These are phyloP conservation scores for Holotrichia oblita DNA, from an alignment of 1,140 invertebrate genomes.

Conservation along the genomic window DNA sequence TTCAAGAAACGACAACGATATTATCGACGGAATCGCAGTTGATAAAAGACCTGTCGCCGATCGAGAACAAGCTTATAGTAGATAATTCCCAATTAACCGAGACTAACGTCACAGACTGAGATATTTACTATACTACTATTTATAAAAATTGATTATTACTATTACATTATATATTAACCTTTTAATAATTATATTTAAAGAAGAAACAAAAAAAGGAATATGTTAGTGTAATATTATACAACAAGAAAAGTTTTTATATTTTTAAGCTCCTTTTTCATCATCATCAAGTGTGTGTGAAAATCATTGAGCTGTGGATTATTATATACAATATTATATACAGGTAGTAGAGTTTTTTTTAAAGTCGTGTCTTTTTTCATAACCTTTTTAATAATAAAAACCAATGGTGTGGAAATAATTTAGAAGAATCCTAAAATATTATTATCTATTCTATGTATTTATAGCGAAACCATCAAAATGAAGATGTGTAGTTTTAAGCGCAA, in stretches of 20 bases:
- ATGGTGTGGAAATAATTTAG: slow-evolving; percentile 49
- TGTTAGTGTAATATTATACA: slow-evolving; percentile 51
- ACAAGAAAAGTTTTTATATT: slow-evolving; percentile 51
- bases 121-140: slow-evolving; percentile 39
- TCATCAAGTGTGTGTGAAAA: slow-evolving; percentile 43
- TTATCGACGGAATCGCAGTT: slow-evolving; percentile 49
- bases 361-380: slow-evolving; percentile 8
- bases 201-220: slow-evolving; percentile 27
- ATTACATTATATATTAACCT: slow-evolving; percentile 15
- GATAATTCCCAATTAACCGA: slow-evolving; percentile 43
- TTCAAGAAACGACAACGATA: slow-evolving; percentile 53
- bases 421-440: slow-evolving; percentile 32
- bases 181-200: slow-evolving; percentile 42
- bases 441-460: slow-evolving; percentile 10
- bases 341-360: slow-evolving; percentile 46
- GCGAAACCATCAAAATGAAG: slow-evolving; percentile 7
- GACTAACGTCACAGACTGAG: slow-evolving; percentile 50
- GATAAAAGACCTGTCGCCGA: slow-evolving; percentile 57
- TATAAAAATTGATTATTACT: slow-evolving; percentile 20
- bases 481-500: slow-evolving; percentile 45
- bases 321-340: slow-evolving; percentile 19
- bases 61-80: slow-evolving; percentile 54
- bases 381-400: slow-evolving; percentile 14
- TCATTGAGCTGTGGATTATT: slow-evolving; percentile 54
- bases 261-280: slow-evolving; percentile 44